These are phyloP conservation scores for Pogona vitticeps DNA, from an alignment of 2,113 vertebrate genomes.

Conservation along the genomic window DNA sequence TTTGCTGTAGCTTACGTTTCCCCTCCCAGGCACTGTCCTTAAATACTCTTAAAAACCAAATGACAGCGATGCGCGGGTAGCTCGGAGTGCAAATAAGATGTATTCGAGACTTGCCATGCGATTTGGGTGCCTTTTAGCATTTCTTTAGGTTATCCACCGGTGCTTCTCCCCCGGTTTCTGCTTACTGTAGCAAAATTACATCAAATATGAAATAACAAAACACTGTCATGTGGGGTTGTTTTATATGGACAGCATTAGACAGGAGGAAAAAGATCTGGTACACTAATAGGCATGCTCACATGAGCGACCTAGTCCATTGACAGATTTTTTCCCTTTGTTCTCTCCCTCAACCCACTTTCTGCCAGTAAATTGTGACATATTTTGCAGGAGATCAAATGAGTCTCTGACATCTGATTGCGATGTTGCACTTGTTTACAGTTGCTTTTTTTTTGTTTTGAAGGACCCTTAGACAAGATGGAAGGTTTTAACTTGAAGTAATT, in stretches of 20 bases:
- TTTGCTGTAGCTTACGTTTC: background rate
- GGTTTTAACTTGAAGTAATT: constrained; percentile 91
- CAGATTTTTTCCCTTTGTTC: constrained; percentile 91
- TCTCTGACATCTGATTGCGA: constrained; percentile 92
- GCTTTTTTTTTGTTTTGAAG: constrained; percentile 73
- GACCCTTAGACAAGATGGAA: constrained; percentile 87
- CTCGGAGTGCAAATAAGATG: constrained; percentile 18
- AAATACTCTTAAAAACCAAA: background rate
- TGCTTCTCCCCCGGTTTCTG: constrained; percentile 55
- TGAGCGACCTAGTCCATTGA: constrained; percentile 85
- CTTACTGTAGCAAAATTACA: constrained; percentile 75
- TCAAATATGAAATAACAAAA: constrained; percentile 79
- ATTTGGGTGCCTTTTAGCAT: constrained; percentile 39
- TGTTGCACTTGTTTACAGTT: constrained; percentile 92
- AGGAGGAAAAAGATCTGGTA: constrained; percentile 75
- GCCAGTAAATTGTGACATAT: constrained; percentile 93
- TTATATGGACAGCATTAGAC: constrained; percentile 77
- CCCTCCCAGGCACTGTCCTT: background rate
- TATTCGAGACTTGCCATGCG: constrained; percentile 12
- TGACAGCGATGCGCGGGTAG: background rate
- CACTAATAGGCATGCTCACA: constrained; percentile 88
- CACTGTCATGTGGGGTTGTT: constrained; percentile 71
- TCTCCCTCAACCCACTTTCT: constrained; percentile 85
- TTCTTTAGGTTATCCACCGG: constrained; percentile 57
- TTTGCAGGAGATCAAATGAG: constrained; percentile 92